Conservation (phyloP, 2,113 vertebrate genomes). For the Protobothrops flavoviridis region DNA sequence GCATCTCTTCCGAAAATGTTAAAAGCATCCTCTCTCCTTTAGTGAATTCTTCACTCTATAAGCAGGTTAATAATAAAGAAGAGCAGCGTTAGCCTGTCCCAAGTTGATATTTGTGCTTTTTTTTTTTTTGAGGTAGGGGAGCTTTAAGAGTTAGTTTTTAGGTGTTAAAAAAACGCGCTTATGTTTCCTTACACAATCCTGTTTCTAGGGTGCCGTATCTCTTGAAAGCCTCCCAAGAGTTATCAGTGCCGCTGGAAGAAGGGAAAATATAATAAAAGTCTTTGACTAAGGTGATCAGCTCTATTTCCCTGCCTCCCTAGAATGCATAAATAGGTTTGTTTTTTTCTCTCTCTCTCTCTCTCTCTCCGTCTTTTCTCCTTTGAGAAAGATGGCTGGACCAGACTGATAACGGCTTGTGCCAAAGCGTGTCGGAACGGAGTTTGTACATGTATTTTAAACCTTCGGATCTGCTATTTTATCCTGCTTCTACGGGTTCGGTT, state of each 20-base stretch:
- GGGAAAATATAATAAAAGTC: background rate
- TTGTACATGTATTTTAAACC: slow-evolving; percentile 15
- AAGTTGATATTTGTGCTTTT: slow-evolving; percentile 4
- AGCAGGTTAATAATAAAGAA: slow-evolving; percentile 62
- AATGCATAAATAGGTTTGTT: background rate
- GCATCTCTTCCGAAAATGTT: background rate
- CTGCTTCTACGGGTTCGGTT: slow-evolving; percentile 39
- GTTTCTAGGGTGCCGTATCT: background rate
- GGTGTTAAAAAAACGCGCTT: background rate
- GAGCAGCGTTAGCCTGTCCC: slow-evolving; percentile 18
- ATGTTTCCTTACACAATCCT: background rate
- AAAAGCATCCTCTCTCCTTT: background rate
- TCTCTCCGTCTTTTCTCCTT: background rate
- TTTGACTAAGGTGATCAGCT: background rate
- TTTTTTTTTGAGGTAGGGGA: background rate
- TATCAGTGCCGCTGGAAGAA: background rate
- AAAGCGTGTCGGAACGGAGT: slow-evolving; percentile 13
- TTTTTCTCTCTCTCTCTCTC: too few species aligned
- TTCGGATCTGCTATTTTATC: slow-evolving; percentile 36
- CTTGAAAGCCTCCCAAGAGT: fast-evolving
- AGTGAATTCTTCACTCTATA: slow-evolving; percentile 29
- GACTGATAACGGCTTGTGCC: slow-evolving; percentile 17
- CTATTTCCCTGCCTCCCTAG: slow-evolving; percentile 10
- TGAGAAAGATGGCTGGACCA: background rate
- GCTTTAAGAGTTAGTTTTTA: background rate